Percentiles rank a stretch among this genome's conserved stretches.
Conservation (phyloP, 37 sponge, comb jelly and placozoan genomes). For the Spongia lamella region DNA sequence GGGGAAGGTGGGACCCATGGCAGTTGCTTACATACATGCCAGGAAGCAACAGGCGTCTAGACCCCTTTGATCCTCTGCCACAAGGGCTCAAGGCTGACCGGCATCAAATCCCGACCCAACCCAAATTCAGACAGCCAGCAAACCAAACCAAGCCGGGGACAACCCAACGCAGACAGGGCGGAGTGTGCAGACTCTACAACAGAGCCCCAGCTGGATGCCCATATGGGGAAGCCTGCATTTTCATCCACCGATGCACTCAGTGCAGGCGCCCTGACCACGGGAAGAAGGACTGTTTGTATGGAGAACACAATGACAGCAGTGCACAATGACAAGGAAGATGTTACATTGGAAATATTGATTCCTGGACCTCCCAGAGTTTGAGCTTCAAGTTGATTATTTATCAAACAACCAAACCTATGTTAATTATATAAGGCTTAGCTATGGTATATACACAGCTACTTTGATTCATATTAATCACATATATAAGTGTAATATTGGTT, state of each 20-base stretch:
- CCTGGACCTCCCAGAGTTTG: too few species aligned
- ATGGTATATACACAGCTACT: too few species aligned
- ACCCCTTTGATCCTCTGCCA: neutral
- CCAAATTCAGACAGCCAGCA: neutral
- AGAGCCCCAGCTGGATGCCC: constrained; percentile 4
- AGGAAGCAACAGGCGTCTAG: neutral
- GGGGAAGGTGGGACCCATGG: neutral
- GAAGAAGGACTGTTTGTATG: too few species aligned
- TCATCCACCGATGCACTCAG: neutral
- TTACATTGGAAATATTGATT: too few species aligned
- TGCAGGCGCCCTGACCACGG: neutral
- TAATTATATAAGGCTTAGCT: too few species aligned
- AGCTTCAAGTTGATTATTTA: too few species aligned
- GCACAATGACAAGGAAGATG: too few species aligned
- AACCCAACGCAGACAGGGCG: neutral
- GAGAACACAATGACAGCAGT: too few species aligned
- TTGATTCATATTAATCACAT: too few species aligned
- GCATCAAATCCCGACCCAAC: neutral
- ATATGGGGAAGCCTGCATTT: constrained; percentile 3
- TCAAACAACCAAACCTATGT: too few species aligned
- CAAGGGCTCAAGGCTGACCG: too few species aligned
- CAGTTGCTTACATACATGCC: neutral
- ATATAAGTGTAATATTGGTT: too few species aligned
- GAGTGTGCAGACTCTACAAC: neutral
- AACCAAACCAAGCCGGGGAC: neutral